Conservation (phyloP, 1,140 invertebrate genomes). For the Araneus ventricosus region DNA sequence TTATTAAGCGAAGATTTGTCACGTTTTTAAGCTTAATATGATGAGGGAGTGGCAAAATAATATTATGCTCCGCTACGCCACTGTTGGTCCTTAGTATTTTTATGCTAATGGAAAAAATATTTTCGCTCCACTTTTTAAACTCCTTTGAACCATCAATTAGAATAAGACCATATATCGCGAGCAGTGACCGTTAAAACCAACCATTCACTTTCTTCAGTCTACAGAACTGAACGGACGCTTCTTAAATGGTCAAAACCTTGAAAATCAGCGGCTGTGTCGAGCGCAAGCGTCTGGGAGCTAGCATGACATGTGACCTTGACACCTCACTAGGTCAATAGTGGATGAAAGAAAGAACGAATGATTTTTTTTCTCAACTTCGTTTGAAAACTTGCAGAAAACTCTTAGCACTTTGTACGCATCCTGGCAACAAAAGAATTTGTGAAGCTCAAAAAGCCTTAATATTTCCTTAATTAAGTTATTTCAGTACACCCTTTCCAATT, state of each 20-base stretch:
- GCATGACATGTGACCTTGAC: background rate
- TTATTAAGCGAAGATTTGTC: no score
- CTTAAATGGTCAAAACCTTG: constrained; percentile 40
- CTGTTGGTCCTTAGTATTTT: no score
- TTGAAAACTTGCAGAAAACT: background rate
- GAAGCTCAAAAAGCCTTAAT: no score
- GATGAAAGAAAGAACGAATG: background rate
- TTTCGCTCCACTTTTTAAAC: no score
- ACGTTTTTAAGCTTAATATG: no score
- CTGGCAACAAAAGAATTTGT: no score
- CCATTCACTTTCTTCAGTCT: background rate
- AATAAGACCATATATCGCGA: background rate
- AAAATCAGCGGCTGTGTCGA: background rate
- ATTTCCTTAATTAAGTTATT: no score
- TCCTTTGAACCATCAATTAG: background rate
- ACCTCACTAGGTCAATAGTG: background rate
- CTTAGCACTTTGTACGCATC: background rate
- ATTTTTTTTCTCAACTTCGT: background rate
- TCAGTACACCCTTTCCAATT: no score
- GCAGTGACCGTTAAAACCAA: background rate
- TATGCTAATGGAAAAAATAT: no score
- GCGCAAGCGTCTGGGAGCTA: background rate
- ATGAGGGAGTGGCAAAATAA: no score
- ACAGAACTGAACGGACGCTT: background rate
- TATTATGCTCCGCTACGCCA: no score